These are phyloP conservation scores for Enchytraeus crypticus DNA, from an alignment of 2,888 invertebrate species.

Conservation along the genomic window DNA sequence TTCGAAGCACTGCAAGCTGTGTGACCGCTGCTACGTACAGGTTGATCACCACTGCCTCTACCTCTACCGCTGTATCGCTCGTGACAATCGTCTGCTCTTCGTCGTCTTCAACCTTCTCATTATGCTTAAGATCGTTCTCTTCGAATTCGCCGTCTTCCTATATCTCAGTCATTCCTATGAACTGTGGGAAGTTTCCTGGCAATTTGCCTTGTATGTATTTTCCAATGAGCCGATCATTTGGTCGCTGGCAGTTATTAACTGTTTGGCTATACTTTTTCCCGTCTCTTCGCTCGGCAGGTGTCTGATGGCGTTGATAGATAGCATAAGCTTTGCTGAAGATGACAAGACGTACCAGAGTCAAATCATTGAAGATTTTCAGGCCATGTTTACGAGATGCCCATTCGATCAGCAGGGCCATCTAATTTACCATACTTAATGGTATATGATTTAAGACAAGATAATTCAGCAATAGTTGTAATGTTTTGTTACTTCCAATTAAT, in stretches of 20 bases:
- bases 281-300: too few relatives aligned
- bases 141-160: conserved; percentile 24
- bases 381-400: too few relatives aligned
- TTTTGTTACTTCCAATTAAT: too few relatives aligned
- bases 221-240: conserved; percentile 34
- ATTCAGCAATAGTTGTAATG: too few relatives aligned
- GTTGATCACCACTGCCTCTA: conserved; percentile 48
- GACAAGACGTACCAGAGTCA: too few relatives aligned
- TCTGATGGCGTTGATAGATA: too few relatives aligned
- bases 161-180: conserved; percentile 12
- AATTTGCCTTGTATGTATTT: too few relatives aligned
- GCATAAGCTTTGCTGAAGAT: too few relatives aligned
- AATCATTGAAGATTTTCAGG: too few relatives aligned
- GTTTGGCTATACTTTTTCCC: conserved; percentile 33
- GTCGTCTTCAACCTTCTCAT: conserved; percentile 35
- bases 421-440: too few relatives aligned
- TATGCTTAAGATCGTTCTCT: conserved; percentile 32
- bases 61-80: conserved; percentile 41
- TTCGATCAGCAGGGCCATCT: too few relatives aligned
- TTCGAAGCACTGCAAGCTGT: conserved; percentile 44
- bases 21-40: conserved; percentile 38
- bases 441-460: too few relatives aligned
- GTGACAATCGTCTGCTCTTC: conserved; percentile 40
- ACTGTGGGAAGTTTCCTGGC: conserved; percentile 4
- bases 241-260: conserved; percentile 34